phyloP scores from a whole-genome alignment of 2,888 invertebrate genomes.

The Lochmaea capreae region DNA sequence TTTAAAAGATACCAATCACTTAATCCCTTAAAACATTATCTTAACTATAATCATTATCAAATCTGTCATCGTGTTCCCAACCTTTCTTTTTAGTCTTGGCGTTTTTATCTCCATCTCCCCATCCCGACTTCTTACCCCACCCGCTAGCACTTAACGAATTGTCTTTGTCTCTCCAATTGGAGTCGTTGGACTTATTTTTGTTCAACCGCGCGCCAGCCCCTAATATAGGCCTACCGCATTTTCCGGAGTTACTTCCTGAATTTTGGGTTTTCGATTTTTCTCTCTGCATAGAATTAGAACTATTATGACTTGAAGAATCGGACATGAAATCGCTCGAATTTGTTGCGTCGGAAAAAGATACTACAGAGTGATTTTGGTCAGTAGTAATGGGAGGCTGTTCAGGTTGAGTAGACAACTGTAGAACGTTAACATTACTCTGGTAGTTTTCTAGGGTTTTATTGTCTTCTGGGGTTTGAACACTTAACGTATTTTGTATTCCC shows the following conservation, averaged over 20 bases:
- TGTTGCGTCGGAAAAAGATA: conserved; percentile 21
- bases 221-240: conserved; percentile 60
- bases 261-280: conserved; percentile 13
- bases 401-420: conserved; percentile 55
- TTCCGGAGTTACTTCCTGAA: conserved; percentile 33
- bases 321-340: conserved; percentile 42
- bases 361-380: conserved; percentile 12
- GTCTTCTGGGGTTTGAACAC: conserved; percentile 58
- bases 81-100: conserved; percentile 46
- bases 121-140: conserved; percentile 44
- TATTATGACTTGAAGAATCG: conserved; percentile 44
- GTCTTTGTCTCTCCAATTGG: conserved; percentile 49
- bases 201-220: conserved; percentile 60
- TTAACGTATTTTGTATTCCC: conserved; percentile 55
- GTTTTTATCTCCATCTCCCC: conserved; percentile 44
- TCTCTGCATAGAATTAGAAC: conserved; percentile 22
- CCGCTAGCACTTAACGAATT: conserved; percentile 20
- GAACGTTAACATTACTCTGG: conserved; percentile 61
- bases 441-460: conserved; percentile 58
- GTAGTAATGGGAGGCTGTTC: conserved; percentile 41
- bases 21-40: not conserved
- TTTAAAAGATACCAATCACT: conserved; percentile 2
- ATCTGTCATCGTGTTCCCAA: conserved; percentile 64
- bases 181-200: conserved; percentile 49
- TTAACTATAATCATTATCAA: conserved; percentile 62